Base-by-base conservation (phyloP, 37 sponge, comb jelly and placozoan species). In the Spongilla lacustris region DNA sequence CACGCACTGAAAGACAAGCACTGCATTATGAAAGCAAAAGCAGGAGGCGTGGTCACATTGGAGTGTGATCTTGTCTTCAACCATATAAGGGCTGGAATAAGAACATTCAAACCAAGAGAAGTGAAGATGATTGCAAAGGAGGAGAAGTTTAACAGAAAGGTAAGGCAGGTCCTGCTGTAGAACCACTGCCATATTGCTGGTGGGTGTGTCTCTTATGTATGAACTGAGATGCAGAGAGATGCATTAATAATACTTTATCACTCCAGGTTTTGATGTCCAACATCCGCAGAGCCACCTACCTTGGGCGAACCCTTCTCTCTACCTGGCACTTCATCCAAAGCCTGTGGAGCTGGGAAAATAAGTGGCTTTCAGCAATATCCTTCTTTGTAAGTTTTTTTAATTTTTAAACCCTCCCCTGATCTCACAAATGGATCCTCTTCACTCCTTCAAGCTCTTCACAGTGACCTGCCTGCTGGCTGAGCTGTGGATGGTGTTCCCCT, bases 21-120 rank as follows among this genome's bases (percentile, higher is more conserved):
- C 74, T 87, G 91, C 34, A 19, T 81, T 3, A 26, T 80, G 48
- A 50, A 58, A 12, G 50, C 94, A 5, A 69, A 50, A 25, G 35
- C 88, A 33, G 69, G 66, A 38, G 91, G 91, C 13, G 68, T 76
- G 21, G 34, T 94, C 46, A 76, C 24, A 32, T 31, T 98, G 46
- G 82, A 93, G 69, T 87, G 86, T 33, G 84, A 85, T 36, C 71
- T 98, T 32, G 94, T 95, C 41, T 98, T 92, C 85, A 90, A 98
- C n/a, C 92, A 88, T 10, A 86, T 95, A 36, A 66, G 90, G 46
- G 98, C 98, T 0, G 82, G 71, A 17, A 78, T 98, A 24, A 81
- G 94, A 19, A 93, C 96, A 21, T 29, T 98, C 50, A 89, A 91
- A 24, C 98, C 98, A 19, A 75, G 90, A 0, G 98, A 98, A 77